Conservation (phyloP, 2,888 invertebrate species). For the Ennomos quercinarius region DNA sequence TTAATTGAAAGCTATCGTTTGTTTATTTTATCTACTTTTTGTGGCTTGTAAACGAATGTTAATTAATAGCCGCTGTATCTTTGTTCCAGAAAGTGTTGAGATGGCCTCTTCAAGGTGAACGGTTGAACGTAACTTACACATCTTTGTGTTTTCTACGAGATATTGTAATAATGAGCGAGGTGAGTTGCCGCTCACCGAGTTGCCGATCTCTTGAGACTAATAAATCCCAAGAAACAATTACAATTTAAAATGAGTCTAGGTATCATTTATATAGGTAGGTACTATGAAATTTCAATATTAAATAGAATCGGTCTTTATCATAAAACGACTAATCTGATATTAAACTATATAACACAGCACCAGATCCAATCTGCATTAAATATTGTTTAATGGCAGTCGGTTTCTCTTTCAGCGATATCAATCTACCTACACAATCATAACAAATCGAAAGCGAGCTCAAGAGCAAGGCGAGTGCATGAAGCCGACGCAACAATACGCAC, state of each 20-base stretch:
- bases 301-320: no score
- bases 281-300: no score
- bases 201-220: no score
- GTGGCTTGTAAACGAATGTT: conserved; percentile 13
- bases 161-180: no score
- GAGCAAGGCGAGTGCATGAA: conserved; percentile 3
- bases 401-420: conserved; percentile 21
- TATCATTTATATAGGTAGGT: no score
- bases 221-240: neutral
- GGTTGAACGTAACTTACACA: neutral
- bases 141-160: no score
- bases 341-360: neutral
- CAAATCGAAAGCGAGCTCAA: conserved; percentile 19
- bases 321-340: no score
- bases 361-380: conserved; percentile 11
- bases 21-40: conserved; percentile 18
- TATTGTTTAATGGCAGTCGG: conserved; percentile 8
- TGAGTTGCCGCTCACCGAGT: no score
- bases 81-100: conserved; percentile 12
- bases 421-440: conserved; percentile 22
- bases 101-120: conserved; percentile 18
- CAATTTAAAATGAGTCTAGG: no score
- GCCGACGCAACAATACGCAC: neutral
- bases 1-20: conserved; percentile 18
- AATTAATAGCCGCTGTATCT: conserved; percentile 12